Base-by-base conservation (phyloP, 2,113 vertebrate species). In the Misgurnus mizolepis region DNA sequence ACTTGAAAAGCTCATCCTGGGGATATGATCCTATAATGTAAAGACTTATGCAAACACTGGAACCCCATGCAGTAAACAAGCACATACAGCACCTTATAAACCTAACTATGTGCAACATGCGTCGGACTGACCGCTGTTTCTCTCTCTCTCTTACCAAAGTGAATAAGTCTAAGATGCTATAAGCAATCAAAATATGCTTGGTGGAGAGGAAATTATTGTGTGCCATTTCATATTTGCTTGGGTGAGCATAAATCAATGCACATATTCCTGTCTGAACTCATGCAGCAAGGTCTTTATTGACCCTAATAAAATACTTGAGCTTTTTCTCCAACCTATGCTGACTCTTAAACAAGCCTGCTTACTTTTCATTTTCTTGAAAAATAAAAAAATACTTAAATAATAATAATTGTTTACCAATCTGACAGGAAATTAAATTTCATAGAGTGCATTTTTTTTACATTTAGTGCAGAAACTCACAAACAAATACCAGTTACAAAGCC, bases 21-120 rank as follows among this genome's bases (percentile, higher is more conserved):
- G 76, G 83, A 86, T 41, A 84, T 27, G 72, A 79, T 86, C 85
- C 56, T 85, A 67, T 67, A 60, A 39, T 14, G 67, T 17, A 61
- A 83, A 79, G 65, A 67, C 80, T 83, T 79, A 71, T 83, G 68
- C 61, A 86, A 86, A 85, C 81, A 85, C 78, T 87, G 56, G 76
- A 87, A 85, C 45, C 81, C 71, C 61, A 76, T 50, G 84, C 70
- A 81, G 76, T 85, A 83, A 87, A 88, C 67, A 82, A 56, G 67
- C 34, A 14, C 22, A 60, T 76, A 22, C 10, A 67, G 73, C 60
- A 80, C 72, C 66, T 81, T 47, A 66, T 1, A 70, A 62, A 67
- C 67, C 71, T 22, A 76, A 64, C 17, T 55, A 64, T 55, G 14
- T 49, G 56, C 4, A 22, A 75, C 64, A 83, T 75, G 68, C 40